Percentiles rank a stretch among this genome's conserved stretches.
Conservation (phyloP, 1,140 invertebrate genomes). For the Trichogramma pretiosum region DNA sequence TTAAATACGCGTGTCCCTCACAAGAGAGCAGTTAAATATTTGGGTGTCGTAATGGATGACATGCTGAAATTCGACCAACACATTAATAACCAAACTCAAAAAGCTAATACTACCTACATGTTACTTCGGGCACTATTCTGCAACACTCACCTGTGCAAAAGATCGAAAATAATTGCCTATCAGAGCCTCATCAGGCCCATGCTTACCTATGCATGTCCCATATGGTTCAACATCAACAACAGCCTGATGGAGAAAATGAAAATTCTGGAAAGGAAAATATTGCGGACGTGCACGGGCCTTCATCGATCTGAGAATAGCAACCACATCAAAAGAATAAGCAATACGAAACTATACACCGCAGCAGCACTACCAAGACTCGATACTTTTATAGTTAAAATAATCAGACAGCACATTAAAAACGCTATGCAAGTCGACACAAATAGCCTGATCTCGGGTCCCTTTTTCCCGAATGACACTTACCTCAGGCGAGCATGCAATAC, state of each 20-base stretch:
- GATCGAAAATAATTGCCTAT: slow-evolving; percentile 22
- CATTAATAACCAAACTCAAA: slow-evolving; percentile 11
- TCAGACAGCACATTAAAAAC: too few relatives aligned
- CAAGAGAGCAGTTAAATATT: too few relatives aligned
- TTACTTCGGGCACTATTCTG: slow-evolving; percentile 14
- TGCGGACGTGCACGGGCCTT: slow-evolving; percentile 4
- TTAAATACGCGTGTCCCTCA: slow-evolving; percentile 2
- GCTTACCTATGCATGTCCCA: slow-evolving; percentile 20
- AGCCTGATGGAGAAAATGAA: slow-evolving; percentile 16
- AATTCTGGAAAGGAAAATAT: slow-evolving; percentile 9
- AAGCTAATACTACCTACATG: slow-evolving; percentile 18
- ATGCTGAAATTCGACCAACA: slow-evolving; percentile 18
- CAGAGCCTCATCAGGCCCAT: slow-evolving; percentile 20
- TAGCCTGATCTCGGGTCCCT: too few relatives aligned
- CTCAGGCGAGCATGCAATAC: too few relatives aligned
- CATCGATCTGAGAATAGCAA: slow-evolving; percentile 28
- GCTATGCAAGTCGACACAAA: too few relatives aligned
- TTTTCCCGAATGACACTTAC: too few relatives aligned
- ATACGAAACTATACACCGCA: too few relatives aligned
- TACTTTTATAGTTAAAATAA: too few relatives aligned
- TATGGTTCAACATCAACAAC: slow-evolving; percentile 21
- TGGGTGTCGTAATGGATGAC: slow-evolving; percentile 17
- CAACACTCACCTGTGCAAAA: slow-evolving; percentile 8
- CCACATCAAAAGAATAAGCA: too few relatives aligned
- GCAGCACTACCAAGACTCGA: too few relatives aligned